phyloP scores from a whole-genome alignment of 1,140 invertebrate species.

The Agraylea sexmaculata region DNA sequence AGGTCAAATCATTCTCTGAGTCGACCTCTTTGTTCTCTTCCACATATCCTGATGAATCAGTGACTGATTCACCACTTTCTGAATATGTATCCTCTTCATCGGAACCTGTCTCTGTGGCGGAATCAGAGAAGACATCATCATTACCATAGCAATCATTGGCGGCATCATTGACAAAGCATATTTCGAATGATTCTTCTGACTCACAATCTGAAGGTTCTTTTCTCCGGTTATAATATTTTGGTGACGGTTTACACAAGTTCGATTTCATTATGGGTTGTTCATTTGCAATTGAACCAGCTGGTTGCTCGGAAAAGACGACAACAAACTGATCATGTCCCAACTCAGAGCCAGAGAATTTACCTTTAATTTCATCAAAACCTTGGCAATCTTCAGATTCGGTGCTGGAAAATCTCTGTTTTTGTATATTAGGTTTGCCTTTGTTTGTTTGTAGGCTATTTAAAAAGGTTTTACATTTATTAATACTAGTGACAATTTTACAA shows the following conservation, averaged over 20 bases:
- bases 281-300: no score
- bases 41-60: constrained; percentile 3
- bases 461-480: background rate
- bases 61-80: background rate
- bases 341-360: constrained; percentile 14
- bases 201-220: constrained; percentile 17
- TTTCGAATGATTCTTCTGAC: constrained; percentile 20
- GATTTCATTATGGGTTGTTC: no score
- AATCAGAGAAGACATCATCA: constrained; percentile 10
- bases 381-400: constrained; percentile 5
- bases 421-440: background rate
- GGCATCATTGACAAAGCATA: constrained; percentile 13
- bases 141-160: constrained; percentile 5
- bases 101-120: constrained; percentile 2
- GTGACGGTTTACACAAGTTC: background rate
- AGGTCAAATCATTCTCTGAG: no score
- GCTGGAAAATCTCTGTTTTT: constrained; percentile 2
- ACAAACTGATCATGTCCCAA: constrained; percentile 17
- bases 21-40: constrained; percentile 5
- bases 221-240: constrained; percentile 4
- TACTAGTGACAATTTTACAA: background rate
- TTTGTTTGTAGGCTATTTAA: background rate
- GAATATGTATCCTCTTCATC: constrained; percentile 10
- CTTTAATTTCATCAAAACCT: constrained; percentile 13
- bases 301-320: constrained; percentile 7